Evolutionary conservation across 2,113 vertebrate species (phyloP).

Genomic region (Cavia aperea): DNA sequence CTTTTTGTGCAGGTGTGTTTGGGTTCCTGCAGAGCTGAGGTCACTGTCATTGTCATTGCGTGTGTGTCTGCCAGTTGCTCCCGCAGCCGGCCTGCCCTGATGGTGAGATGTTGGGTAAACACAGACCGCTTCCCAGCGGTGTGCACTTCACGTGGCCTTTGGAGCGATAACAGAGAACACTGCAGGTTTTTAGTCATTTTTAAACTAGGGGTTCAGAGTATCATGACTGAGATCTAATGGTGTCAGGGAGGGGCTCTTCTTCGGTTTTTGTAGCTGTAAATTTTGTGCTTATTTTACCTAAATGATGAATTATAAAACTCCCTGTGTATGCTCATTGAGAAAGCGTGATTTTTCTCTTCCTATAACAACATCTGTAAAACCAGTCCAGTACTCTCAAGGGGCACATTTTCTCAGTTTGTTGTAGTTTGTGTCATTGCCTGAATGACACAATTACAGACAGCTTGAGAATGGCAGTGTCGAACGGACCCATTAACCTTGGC

Average conservation of each 20-base stretch:
- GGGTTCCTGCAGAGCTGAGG: conserved; percentile 6
- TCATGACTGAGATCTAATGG: neutral
- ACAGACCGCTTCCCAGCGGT: neutral
- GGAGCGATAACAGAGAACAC: neutral
- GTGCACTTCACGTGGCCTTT: neutral
- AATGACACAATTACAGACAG: neutral
- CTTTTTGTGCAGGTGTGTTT: conserved; percentile 49
- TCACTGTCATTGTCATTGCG: conserved; percentile 21
- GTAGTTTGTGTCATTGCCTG: neutral
- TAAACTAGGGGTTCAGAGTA: neutral
- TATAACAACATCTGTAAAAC: neutral
- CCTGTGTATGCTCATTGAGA: neutral
- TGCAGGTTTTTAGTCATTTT: neutral
- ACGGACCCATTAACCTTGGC: neutral
- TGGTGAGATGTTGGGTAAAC: conserved; percentile 36
- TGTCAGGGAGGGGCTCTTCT: neutral
- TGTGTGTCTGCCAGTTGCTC: conserved; percentile 53
- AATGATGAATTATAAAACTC: neutral
- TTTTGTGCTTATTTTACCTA: conserved; percentile 13
- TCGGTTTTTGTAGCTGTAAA: neutral
- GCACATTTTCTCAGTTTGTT: neutral
- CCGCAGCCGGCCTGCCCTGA: conserved; percentile 28
- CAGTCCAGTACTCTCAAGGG: neutral
- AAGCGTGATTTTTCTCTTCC: neutral
- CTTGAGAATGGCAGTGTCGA: neutral